A percentile compares a stretch with the other conserved stretches of the same genome.
phyloP scores from a whole-genome alignment of 2,797 vertebrate genomes.

The Thalassophryne amazonica region DNA sequence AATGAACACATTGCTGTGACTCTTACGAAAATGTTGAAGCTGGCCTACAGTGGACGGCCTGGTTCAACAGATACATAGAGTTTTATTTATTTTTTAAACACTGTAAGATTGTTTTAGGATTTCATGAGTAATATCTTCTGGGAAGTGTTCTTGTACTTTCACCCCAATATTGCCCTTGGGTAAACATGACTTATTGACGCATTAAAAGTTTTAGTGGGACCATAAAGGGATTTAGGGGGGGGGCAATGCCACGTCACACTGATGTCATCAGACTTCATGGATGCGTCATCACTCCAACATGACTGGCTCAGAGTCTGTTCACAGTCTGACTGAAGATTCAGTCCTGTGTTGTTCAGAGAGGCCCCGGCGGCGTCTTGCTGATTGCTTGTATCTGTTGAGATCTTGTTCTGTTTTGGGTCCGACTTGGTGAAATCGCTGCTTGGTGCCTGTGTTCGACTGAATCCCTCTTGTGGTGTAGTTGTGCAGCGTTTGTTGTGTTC shows the following conservation, averaged over 20 bases:
- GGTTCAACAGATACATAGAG: too few species aligned
- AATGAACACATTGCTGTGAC: too few species aligned
- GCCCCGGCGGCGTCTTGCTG: not conserved
- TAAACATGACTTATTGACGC: not conserved
- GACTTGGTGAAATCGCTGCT: not conserved
- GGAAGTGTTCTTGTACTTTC: too few species aligned
- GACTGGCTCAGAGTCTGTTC: conserved; percentile 10
- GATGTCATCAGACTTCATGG: not conserved
- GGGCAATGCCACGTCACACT: conserved; percentile 17
- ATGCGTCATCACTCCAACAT: not conserved
- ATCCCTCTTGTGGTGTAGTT: not conserved
- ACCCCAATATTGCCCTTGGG: too few species aligned
- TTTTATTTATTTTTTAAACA: too few species aligned
- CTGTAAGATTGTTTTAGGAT: too few species aligned
- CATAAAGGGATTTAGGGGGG: conserved; percentile 72
- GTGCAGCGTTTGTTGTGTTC: not conserved
- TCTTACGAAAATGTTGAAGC: too few species aligned
- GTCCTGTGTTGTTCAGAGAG: accelerated
- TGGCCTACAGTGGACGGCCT: too few species aligned
- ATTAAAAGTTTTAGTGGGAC: conserved; percentile 65
- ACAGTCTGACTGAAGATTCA: not conserved
- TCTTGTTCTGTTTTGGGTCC: not conserved
- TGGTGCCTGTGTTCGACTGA: not conserved
- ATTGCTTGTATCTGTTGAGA: not conserved
- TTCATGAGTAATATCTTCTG: too few species aligned